Evolutionary conservation across 2,888 invertebrate genomes (phyloP), one percentile per base, ranked within the genome.

Genomic region (Oxyteleia sp.): DNA sequence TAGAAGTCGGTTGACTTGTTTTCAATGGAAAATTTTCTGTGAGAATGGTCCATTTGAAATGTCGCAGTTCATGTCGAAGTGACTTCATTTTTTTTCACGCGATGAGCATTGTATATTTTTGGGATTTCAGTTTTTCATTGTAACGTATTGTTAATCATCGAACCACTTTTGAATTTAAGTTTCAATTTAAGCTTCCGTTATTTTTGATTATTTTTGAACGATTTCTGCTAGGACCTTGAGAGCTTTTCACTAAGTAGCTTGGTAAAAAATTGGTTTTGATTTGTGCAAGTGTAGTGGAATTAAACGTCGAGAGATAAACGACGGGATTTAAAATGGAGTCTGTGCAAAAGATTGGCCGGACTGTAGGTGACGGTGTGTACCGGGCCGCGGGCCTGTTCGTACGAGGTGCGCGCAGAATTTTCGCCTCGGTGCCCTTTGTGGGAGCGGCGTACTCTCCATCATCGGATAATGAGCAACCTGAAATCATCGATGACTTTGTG

Each of bases 291-390:
- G 68, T 7, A 57, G 41, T 64, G 68, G 51, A 41, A 41, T 10
- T 49, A 49, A 38, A 35, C 35, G 16, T 18, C 29, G 23, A 64
- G 38, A 38, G 47, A 74, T 57, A 59, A 55, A 47, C 32, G 49
- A 13, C 26, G 35, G 29, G 13, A 11, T 49, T 57, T 43, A 57
- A 59, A 82, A 93, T 93, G 93, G 93, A 93, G 85, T 90, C 92
- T 43, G 87, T 93, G 86, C 87, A 90, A 86, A 92, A 88, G 86
- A 91, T 90, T 80, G 91, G 93, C 64, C 92, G 92, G 87, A 89
- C 88, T 82, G 87, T 93, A 79, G 85, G 91, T 84, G 89, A 86
- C 76, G 92, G 92, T 76, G 89, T 92, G 61, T 93, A 85, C 87
- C 89, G 91, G 68, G 91, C 90, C 49, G 92, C 91, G 43, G 89